Base-by-base conservation (phyloP, 2,888 invertebrate genomes). In the Clanis bilineata region DNA sequence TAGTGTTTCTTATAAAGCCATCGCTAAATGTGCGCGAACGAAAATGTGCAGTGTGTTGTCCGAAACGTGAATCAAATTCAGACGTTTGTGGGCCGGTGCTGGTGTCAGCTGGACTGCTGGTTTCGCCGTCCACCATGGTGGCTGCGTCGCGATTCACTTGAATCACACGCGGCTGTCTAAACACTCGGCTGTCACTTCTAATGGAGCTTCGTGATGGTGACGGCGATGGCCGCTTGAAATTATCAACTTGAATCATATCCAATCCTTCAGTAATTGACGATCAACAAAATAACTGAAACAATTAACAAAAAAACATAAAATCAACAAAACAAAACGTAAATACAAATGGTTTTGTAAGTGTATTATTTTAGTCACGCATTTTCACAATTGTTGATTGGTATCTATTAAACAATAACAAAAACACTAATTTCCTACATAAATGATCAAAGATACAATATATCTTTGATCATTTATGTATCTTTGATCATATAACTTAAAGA, bases 21-120 rank as follows among this genome's bases (percentile, higher is more conserved):
- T 93, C 93, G 68, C 92, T 92, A 70, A 93, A 91, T 3, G 93
- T 93, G 22, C 93, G 83, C 7, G 92, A 92, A 57, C 93, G 86
- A 66, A 91, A 91, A 65, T 90, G 86, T 43, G 89, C 73, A 2
- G 83, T 78, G 56, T 85, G 86, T 56, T 82, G 84, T 4, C 74
- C 74, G 22, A 77, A 71, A 47, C 80, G 80, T 2, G 83, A 71
- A 59, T 89, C 57, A 25, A 45, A 61, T 64, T 65, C 28, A 58
- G 62, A 64, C 6, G 66, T 67, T 44, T 65, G 64, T 41, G 65
- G 67, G 21, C 32, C 32, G 21, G 22, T 21, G 6, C 10, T 18
- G 18, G 38, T 51, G 32, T 28, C 57, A 23, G 64, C 70, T 10
- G 76, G 68, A 25, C 68, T 74, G 62, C 79, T 77, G 28, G 80